Evolutionary conservation across 2,797 vertebrate species (phyloP).

Genomic region (Salarias fasciatus): DNA sequence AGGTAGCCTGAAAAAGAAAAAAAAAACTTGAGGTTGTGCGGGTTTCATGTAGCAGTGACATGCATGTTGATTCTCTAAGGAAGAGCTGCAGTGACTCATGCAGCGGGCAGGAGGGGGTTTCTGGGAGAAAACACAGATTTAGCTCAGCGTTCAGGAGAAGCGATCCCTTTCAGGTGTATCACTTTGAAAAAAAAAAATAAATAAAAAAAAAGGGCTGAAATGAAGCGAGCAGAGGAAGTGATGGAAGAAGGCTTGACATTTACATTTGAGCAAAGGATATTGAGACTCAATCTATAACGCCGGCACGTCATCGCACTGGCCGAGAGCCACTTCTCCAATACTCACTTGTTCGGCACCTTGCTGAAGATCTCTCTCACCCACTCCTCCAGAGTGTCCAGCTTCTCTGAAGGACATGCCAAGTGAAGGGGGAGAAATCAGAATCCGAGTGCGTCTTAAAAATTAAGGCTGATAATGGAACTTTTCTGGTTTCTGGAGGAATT

Average conservation of each 20-base stretch:
- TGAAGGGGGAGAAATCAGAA: constrained; percentile 40
- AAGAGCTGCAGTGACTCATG: constrained; percentile 25
- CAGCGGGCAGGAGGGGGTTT: constrained; percentile 30
- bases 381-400: constrained; percentile 93
- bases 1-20: constrained; percentile 34
- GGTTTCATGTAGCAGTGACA: constrained; percentile 34
- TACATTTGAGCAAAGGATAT: constrained; percentile 49
- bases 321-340: constrained; percentile 51
- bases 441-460: constrained; percentile 34
- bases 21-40: constrained; percentile 18
- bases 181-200: neutral
- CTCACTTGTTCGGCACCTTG: constrained; percentile 95
- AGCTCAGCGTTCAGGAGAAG: constrained; percentile 27
- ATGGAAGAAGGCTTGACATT: constrained; percentile 59
- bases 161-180: constrained; percentile 36
- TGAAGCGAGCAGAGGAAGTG: constrained; percentile 18
- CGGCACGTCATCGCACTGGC: constrained; percentile 45
- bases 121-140: constrained; percentile 19
- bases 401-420: constrained; percentile 82
- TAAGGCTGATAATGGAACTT: no score
- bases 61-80: constrained; percentile 12
- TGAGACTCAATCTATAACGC: constrained; percentile 42
- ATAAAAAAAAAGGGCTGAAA: constrained; percentile 10
- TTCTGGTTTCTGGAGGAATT: no score
- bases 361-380: constrained; percentile 98